Conservation (phyloP, 2,888 invertebrate genomes). For the Vanessa cardui region DNA sequence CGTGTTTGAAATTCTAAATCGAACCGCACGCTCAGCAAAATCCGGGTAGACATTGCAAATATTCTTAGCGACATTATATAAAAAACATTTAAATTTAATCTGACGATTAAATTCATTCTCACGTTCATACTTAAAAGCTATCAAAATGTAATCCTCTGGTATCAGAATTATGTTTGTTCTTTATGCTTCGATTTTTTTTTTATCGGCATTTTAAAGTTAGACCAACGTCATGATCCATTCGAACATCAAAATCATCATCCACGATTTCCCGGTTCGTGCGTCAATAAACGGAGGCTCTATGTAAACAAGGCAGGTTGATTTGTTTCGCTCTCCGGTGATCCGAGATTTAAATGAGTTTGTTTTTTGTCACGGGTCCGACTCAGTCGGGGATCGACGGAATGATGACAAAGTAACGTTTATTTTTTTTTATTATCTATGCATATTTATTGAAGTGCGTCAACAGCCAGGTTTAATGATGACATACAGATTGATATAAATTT, state of each 20-base stretch:
- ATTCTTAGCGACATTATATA: background rate
- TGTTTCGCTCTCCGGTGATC: constrained; percentile 69
- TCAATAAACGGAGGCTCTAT: constrained; percentile 69
- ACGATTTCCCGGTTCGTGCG: constrained; percentile 70
- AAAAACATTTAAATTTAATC: background rate
- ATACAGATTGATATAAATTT: background rate
- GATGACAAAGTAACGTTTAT: constrained; percentile 14
- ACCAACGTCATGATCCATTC: constrained; percentile 4
- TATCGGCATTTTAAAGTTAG: background rate
- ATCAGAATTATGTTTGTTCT: too few species aligned
- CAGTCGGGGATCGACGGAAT: constrained; percentile 47
- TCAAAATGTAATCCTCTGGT: background rate
- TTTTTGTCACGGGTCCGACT: constrained; percentile 65
- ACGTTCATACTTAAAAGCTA: background rate
- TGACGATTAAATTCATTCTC: background rate
- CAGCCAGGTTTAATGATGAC: background rate
- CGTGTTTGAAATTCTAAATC: constrained; percentile 46
- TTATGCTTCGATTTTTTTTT: background rate
- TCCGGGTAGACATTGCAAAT: constrained; percentile 24
- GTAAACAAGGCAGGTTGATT: constrained; percentile 70
- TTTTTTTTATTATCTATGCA: background rate
- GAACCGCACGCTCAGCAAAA: constrained; percentile 26
- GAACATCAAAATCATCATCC: constrained; percentile 34
- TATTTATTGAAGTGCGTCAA: constrained; percentile 14
- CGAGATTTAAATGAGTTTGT: constrained; percentile 76